Conservation (phyloP, 2,113 vertebrate species). For the Brachirus orientalis region DNA sequence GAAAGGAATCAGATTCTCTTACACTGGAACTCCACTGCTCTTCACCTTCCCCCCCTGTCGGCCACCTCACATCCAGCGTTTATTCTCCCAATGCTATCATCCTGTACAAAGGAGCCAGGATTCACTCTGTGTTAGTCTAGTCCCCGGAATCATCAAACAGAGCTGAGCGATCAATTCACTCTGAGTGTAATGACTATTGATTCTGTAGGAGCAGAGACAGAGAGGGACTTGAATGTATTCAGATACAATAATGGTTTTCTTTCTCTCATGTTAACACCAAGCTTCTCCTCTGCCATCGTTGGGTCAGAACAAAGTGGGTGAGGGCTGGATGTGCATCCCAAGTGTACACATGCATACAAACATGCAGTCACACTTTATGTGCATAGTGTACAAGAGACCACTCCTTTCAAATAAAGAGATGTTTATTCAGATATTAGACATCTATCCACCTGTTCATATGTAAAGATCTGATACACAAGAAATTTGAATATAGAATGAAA, state of each 20-base stretch:
- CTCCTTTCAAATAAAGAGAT: neutral
- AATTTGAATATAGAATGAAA: too few relatives aligned
- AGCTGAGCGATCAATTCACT: slow-evolving; percentile 69
- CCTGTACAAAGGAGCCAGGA: slow-evolving; percentile 8
- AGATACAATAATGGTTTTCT: slow-evolving; percentile 73
- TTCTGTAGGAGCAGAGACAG: slow-evolving; percentile 62
- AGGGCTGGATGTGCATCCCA: slow-evolving; percentile 49
- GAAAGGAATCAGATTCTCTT: slow-evolving; percentile 34
- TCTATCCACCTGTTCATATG: neutral
- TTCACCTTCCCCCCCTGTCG: slow-evolving; percentile 4
- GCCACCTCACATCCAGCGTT: slow-evolving; percentile 21
- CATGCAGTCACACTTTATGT: neutral
- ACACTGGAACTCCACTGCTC: slow-evolving; percentile 40
- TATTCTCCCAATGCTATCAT: slow-evolving; percentile 51
- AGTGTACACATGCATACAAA: slow-evolving; percentile 2
- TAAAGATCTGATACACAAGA: neutral
- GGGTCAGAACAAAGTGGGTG: neutral
- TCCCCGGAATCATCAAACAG: slow-evolving; percentile 67
- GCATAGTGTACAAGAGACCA: neutral
- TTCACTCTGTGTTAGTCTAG: slow-evolving; percentile 69
- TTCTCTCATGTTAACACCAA: slow-evolving; percentile 35
- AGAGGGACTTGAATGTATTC: slow-evolving; percentile 68
- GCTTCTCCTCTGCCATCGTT: slow-evolving; percentile 28
- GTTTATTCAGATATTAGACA: neutral
- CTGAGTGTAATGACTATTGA: slow-evolving; percentile 77